Evolutionary conservation across 2,888 invertebrate genomes (phyloP).

Genomic region (Celastrina argiolus): DNA sequence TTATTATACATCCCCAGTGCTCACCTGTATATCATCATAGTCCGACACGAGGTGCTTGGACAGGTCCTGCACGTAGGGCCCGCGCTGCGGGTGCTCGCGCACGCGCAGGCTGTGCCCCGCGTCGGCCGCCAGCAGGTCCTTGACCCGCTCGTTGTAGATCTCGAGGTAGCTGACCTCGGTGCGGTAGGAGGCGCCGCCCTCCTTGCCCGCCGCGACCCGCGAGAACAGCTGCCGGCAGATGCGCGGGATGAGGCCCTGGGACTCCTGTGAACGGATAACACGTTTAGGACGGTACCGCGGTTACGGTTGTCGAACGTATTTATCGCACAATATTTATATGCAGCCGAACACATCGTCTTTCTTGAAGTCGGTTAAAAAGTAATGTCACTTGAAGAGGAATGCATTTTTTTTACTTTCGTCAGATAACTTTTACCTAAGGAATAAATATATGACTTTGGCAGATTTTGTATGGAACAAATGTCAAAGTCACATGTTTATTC

Average conservation of each 20-base stretch:
- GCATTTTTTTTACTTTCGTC: no score
- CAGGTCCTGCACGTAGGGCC: constrained; percentile 91
- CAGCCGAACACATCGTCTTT: no score
- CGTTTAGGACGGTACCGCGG: not conserved
- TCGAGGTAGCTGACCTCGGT: constrained; percentile 92
- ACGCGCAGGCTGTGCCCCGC: constrained; percentile 85
- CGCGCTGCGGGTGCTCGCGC: constrained; percentile 87
- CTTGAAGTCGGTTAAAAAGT: no score
- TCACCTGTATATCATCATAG: constrained; percentile 89
- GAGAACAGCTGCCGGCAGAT: constrained; percentile 91
- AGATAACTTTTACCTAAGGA: no score
- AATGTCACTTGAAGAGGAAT: no score
- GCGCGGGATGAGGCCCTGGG: constrained; percentile 89
- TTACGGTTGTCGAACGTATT: no score
- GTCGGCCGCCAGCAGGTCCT: constrained; percentile 80
- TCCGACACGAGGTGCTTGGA: constrained; percentile 91
- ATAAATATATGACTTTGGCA: no score
- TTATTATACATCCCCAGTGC: no score
- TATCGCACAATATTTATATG: no score
- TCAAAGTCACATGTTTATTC: no score
- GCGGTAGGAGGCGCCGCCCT: constrained; percentile 88
- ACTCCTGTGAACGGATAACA: constrained; percentile 73
- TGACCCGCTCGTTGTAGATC: constrained; percentile 91
- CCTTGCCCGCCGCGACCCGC: constrained; percentile 88
- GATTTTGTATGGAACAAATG: no score